Evolutionary conservation across 2,113 vertebrate genomes (phyloP), one percentile per base, ranked within the genome.

Genomic region (Miniopterus natalensis): DNA sequence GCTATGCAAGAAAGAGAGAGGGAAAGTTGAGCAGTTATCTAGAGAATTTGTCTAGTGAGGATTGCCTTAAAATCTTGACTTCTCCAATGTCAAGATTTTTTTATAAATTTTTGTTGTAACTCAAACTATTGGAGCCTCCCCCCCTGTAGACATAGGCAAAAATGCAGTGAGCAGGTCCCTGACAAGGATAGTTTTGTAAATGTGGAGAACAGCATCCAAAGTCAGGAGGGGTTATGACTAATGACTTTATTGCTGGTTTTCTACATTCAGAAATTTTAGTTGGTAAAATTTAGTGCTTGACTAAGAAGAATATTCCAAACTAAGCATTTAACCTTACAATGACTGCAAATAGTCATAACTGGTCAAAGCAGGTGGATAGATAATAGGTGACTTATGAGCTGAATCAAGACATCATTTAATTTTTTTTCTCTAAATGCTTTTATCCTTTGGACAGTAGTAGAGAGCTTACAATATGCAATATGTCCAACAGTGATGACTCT

Each of bases 141-240:
- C 90, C 23, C 59, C 36, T 65, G 17, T 65, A 57, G 23, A 51
- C 29, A 53, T 2, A 84, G 63, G 23, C 65, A 95, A 92, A 97
- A 96, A 73, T 93, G 59, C 70, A 97, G 57, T 94, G 93, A 81
- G 70, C 88, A 65, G 96, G 14, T 65, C 70, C 84, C 77, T 78
- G 92, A 65, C 55, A 78, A 95, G 57, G 27, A 36, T 96, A 53
- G 59, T 55, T 92, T 96, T 51, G 77, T 79, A 85, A 92, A 79
- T 71, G 80, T 74, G 61, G 10, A 59, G 1, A 94, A 66, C 29
- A 94, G 55, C 75, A 85, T 87, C 25, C 4, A 57, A 97, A 96
- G 12, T 93, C 74, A 84, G n/a, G 27, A 85, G 74, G 10, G 23
- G 11, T 71, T 86, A 80, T 71, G 31, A 59, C 70, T 42, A 94